A percentile compares a stretch with the other conserved stretches of the same genome.
Evolutionary conservation across 2,888 invertebrate genomes (phyloP).

Genomic region (Atethmia centrago): DNA sequence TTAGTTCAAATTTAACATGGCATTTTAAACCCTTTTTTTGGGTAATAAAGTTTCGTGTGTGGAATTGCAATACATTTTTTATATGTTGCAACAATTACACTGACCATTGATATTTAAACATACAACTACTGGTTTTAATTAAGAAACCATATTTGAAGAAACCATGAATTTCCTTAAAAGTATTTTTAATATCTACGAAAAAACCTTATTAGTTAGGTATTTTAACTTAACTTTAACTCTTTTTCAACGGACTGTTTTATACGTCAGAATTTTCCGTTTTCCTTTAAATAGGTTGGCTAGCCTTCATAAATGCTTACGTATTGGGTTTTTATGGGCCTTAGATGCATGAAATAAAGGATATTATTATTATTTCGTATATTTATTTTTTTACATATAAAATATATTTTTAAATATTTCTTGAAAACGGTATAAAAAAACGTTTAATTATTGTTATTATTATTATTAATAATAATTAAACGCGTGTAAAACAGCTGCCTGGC

Average conservation of each 20-base stretch:
- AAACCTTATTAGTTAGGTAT: neutral
- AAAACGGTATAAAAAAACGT: too few species aligned
- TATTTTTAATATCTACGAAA: neutral
- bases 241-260: neutral
- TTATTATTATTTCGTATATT: too few species aligned
- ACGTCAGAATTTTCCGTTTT: neutral
- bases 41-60: neutral
- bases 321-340: too few species aligned
- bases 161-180: neutral
- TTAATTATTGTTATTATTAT: too few species aligned
- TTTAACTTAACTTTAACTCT: neutral
- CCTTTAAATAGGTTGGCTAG: neutral
- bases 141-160: neutral
- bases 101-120: neutral
- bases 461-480: neutral
- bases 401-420: too few species aligned
- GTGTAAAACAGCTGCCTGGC: neutral
- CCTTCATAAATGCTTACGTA: neutral
- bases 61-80: too few species aligned
- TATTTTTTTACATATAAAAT: too few species aligned
- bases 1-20: neutral
- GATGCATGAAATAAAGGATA: too few species aligned
- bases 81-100: neutral
- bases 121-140: too few species aligned
- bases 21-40: slow-evolving; percentile 2